These are phyloP conservation scores for Euclidia mi DNA, from an alignment of 2,888 invertebrate species.

Conservation along the genomic window DNA sequence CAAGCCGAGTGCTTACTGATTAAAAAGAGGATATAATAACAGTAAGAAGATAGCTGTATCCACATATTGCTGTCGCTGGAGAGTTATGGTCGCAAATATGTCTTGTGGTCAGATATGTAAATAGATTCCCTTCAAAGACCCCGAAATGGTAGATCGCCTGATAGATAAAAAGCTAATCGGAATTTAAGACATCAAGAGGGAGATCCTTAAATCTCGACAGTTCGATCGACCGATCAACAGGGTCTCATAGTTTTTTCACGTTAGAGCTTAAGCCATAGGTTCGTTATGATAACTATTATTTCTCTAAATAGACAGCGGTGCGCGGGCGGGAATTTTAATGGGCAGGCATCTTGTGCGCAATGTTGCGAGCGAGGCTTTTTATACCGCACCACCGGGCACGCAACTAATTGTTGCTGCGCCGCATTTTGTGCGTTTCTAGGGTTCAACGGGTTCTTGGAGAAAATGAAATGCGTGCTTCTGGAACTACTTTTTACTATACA, in stretches of 20 bases:
- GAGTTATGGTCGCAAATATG: too few species aligned
- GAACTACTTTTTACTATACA: constrained; percentile 16
- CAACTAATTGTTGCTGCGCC: constrained; percentile 66
- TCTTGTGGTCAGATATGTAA: too few species aligned
- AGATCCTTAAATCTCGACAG: neutral
- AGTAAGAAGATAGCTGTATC: too few species aligned
- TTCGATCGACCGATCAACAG: neutral
- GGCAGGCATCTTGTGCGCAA: constrained; percentile 71
- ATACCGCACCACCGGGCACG: constrained; percentile 61
- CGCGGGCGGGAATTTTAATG: constrained; percentile 86
- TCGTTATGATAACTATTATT: constrained; percentile 76
- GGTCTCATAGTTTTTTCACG: constrained; percentile 20
- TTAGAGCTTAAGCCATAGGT: constrained; percentile 40
- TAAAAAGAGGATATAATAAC: too few species aligned
- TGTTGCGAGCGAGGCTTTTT: constrained; percentile 67
- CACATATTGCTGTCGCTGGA: too few species aligned
- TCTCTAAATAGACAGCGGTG: constrained; percentile 83
- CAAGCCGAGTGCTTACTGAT: too few species aligned
- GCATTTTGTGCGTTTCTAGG: constrained; percentile 69
- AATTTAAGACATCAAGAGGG: too few species aligned
- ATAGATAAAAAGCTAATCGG: too few species aligned
- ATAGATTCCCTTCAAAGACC: too few species aligned
- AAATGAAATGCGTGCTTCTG: constrained; percentile 50
- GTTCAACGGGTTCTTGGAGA: constrained; percentile 57
- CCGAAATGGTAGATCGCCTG: too few species aligned